phyloP scores from a whole-genome alignment of 2,888 invertebrate genomes.

The Zaprionus obscuricornis region DNA sequence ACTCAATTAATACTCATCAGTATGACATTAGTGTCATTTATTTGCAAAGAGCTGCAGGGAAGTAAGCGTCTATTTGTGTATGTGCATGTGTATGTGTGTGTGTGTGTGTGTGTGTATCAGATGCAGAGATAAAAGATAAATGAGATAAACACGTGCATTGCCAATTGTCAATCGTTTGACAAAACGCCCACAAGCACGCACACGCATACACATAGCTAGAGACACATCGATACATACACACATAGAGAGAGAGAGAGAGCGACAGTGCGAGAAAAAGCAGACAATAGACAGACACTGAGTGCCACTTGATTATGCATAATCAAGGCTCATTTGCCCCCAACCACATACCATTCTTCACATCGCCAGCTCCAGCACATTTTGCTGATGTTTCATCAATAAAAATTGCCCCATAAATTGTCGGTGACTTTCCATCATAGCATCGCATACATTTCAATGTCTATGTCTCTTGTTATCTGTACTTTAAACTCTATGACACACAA shows the following conservation, averaged over 20 bases:
- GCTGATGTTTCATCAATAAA: slow-evolving; percentile 46
- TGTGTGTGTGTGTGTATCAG: slow-evolving; percentile 38
- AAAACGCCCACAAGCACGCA: no score
- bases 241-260: no score
- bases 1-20: slow-evolving; percentile 79
- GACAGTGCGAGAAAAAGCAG: no score
- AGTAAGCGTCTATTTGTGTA: no score
- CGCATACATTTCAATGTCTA: no score
- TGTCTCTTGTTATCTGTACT: slow-evolving; percentile 37
- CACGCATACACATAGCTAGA: slow-evolving; percentile 1
- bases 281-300: neutral
- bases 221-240: neutral
- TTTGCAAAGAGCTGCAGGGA: slow-evolving; percentile 29
- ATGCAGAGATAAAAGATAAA: slow-evolving; percentile 52
- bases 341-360: slow-evolving; percentile 14
- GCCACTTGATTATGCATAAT: slow-evolving; percentile 55
- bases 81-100: no score
- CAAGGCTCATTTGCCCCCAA: slow-evolving; percentile 35
- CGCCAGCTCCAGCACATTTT: no score
- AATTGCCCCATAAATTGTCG: slow-evolving; percentile 54
- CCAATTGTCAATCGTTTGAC: slow-evolving; percentile 38
- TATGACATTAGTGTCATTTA: slow-evolving; percentile 77
- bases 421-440: slow-evolving; percentile 11
- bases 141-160: slow-evolving; percentile 65
- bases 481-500: slow-evolving; percentile 50